phyloP scores from a whole-genome alignment of 2,113 vertebrate genomes.

The Tupaia chinensis region DNA sequence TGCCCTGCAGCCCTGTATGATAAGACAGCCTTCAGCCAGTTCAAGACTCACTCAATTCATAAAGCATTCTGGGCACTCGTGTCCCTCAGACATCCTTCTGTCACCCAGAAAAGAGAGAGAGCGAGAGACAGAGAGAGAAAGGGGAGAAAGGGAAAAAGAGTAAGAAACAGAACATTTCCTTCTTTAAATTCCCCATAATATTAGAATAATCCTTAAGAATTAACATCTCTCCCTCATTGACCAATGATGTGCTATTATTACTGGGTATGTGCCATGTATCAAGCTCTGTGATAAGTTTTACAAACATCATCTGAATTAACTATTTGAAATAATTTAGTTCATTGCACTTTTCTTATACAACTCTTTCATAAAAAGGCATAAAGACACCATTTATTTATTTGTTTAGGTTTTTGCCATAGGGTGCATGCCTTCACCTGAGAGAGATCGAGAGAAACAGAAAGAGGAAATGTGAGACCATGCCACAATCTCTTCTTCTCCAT shows the following conservation, averaged over 20 bases:
- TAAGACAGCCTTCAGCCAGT: background rate
- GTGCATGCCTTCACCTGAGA: too few relatives aligned
- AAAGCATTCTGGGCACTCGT: background rate
- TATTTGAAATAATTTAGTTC: background rate
- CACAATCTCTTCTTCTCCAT: too few relatives aligned
- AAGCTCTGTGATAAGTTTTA: background rate
- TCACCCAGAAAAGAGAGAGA: too few relatives aligned
- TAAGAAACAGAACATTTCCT: background rate
- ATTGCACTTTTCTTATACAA: background rate
- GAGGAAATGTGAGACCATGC: too few relatives aligned
- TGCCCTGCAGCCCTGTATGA: background rate
- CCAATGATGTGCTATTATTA: background rate
- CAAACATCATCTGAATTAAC: constrained; percentile 11
- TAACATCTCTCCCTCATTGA: background rate
- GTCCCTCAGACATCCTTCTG: background rate
- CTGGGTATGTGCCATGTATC: background rate
- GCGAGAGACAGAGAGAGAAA: too few relatives aligned
- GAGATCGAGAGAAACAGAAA: too few relatives aligned
- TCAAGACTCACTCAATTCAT: background rate
- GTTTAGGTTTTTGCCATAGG: too few relatives aligned
- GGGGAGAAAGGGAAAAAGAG: too few relatives aligned
- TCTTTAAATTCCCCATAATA: background rate
- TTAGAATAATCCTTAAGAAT: background rate
- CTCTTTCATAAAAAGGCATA: background rate
- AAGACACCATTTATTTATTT: background rate